Evolutionary conservation across 2,113 vertebrate genomes (phyloP).

Genomic region (Scatophagus argus): DNA sequence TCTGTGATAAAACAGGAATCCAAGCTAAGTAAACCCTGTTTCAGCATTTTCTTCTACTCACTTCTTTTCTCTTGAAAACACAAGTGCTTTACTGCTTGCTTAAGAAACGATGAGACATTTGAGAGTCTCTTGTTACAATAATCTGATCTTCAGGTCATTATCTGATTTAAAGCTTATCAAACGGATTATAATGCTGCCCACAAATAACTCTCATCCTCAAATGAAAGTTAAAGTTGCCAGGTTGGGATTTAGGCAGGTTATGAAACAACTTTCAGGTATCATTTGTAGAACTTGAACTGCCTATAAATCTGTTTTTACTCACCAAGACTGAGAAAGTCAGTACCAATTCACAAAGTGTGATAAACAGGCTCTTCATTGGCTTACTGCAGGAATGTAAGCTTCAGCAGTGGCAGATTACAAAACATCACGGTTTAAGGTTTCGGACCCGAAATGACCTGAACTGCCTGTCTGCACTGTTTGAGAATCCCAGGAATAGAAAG

Average conservation of each 20-base stretch:
- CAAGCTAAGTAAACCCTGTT: neutral
- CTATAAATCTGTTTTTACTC: conserved; percentile 42
- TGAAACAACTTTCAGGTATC: conserved; percentile 47
- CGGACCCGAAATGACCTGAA: conserved; percentile 53
- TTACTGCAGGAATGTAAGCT: conserved; percentile 65
- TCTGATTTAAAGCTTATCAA: neutral
- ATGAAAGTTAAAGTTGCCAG: conserved; percentile 1
- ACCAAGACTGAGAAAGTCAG: conserved; percentile 26
- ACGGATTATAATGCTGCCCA: conserved; percentile 13
- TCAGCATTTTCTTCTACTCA: neutral
- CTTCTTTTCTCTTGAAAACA: neutral
- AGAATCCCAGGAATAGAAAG: conserved; percentile 11
- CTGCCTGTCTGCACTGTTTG: conserved; percentile 33
- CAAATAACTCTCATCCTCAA: neutral
- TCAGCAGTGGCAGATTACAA: conserved; percentile 47
- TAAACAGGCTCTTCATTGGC: conserved; percentile 62
- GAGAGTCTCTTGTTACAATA: neutral
- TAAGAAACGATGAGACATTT: neutral
- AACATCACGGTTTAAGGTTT: conserved; percentile 60
- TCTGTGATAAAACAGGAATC: neutral
- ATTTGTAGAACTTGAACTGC: conserved; percentile 34
- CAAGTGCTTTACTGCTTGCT: neutral
- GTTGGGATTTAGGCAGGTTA: conserved; percentile 37
- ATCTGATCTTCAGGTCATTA: conserved; percentile 17
- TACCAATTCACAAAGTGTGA: conserved; percentile 27